These are phyloP conservation scores for Pontoporia blainvillei DNA, from an alignment of 2,113 vertebrate species.

Conservation along the genomic window DNA sequence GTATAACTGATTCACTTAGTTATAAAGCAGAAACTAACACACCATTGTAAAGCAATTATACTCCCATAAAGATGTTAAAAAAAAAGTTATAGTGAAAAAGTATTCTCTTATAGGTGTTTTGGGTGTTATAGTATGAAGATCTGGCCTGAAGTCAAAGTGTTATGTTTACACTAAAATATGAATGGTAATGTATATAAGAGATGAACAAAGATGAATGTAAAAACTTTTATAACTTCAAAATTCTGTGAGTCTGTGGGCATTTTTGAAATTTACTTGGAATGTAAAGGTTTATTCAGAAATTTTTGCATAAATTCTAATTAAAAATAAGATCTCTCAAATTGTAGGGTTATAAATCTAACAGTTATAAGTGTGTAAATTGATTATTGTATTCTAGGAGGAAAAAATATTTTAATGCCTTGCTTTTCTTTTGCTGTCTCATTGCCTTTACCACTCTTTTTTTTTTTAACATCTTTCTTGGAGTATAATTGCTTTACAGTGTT, in stretches of 20 bases:
- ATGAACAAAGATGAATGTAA: neutral
- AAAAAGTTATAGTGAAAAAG: neutral
- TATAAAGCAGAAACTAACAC: no score
- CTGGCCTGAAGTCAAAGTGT: neutral
- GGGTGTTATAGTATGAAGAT: neutral
- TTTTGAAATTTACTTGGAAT: neutral
- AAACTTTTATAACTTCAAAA: neutral
- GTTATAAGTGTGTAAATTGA: neutral
- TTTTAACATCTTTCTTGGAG: no score
- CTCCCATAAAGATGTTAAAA: no score
- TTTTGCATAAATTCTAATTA: neutral
- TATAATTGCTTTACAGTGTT: no score
- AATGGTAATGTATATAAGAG: neutral
- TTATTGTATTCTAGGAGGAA: neutral
- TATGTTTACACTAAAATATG: neutral
- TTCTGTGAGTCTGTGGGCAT: neutral
- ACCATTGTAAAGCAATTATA: no score
- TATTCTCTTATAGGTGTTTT: neutral
- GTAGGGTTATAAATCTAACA: neutral
- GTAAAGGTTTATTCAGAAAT: slow-evolving; percentile 3
- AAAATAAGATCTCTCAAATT: neutral
- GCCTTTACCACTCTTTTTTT: neutral
- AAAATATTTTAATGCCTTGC: neutral
- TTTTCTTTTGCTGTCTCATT: slow-evolving; percentile 29
- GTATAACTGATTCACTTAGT: no score